These are phyloP conservation scores for Pteria penguin DNA, from an alignment of 2,888 invertebrate genomes.

Conservation along the genomic window DNA sequence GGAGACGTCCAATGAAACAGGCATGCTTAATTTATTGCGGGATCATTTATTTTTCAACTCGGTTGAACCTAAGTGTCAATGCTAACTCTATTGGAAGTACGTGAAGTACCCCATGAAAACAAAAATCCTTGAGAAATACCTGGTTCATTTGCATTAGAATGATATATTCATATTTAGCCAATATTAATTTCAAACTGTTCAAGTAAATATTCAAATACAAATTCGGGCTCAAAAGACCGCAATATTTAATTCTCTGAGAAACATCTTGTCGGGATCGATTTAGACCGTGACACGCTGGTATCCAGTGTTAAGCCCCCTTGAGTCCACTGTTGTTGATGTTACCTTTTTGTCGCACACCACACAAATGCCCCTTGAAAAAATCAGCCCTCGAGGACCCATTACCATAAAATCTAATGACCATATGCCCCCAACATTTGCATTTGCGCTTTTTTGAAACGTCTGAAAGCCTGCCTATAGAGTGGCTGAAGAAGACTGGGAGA, in stretches of 20 bases:
- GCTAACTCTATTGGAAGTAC: constrained; percentile 11
- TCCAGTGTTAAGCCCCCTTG: background rate
- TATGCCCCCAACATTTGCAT: constrained; percentile 31
- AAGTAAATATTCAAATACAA: background rate
- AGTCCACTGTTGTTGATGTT: background rate
- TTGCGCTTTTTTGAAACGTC: background rate
- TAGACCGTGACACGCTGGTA: background rate
- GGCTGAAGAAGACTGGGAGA: background rate
- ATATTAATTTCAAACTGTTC: constrained; percentile 16
- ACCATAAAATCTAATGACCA: constrained; percentile 20
- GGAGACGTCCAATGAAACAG: constrained; percentile 1
- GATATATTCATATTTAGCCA: constrained; percentile 29
- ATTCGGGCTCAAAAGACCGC: background rate
- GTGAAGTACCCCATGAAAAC: constrained; percentile 20
- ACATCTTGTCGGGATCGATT: background rate
- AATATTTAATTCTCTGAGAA: background rate
- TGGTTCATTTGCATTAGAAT: constrained; percentile 12
- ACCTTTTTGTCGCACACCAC: background rate
- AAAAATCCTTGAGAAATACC: constrained; percentile 6
- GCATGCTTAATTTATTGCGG: constrained; percentile 17
- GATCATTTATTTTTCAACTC: constrained; percentile 9
- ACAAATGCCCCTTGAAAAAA: background rate
- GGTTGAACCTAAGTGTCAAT: background rate
- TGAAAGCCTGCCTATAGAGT: background rate
- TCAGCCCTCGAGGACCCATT: constrained; percentile 13